Base-by-base conservation (phyloP, 2,888 invertebrate genomes). In the Eudasyphora cyanicolor region DNA sequence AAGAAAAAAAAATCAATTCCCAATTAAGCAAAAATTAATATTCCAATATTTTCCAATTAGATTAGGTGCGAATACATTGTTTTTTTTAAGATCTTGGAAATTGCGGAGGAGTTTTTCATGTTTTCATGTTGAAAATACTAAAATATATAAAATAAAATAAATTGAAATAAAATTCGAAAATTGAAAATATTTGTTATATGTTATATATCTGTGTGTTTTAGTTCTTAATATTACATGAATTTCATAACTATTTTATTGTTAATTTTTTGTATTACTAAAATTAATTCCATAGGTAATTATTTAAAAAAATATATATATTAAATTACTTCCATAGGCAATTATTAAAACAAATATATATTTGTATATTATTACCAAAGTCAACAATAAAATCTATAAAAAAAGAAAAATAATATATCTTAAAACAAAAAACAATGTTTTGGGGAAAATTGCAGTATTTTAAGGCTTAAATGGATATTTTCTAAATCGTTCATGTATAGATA, bases 211-310 rank as follows among this genome's bases (percentile, higher is more conserved):
- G 14, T n/a, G n/a, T n/a, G n/a, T n/a, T n/a, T 82, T 73, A 38
- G 75, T 80, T 76, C 51, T 51, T 57, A 82, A 76, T n/a, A n/a
- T 54, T 76, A 74, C 60, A 19, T 45, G 67, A 83, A 79, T 79
- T 78, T 82, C 81, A 86, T 29, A 71, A 14, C 32, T 54, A 71
- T 51, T 54, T 71, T 71, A 54, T 71, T 54, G 54, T 54, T 32
- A 54, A 54, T 49, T 51, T 35, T 71, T 45, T 24, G 14, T 38
- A 42, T 69, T 54, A 35, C 32, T 45, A 35, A 45, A 45, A 45
- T 45, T 14, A n/a, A 45, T 45, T 45, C 45, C 45, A 45, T n/a
- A 45, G 14, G n/a, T 45, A 45, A 45, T 45, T n/a, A 45, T n/a
- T 71, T 17, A 21, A n/a, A n/a, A n/a, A n/a, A n/a, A n/a, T n/a